Evolutionary conservation across 2,888 invertebrate species (phyloP).

Genomic region (Poecilobothrus nobilitatus): DNA sequence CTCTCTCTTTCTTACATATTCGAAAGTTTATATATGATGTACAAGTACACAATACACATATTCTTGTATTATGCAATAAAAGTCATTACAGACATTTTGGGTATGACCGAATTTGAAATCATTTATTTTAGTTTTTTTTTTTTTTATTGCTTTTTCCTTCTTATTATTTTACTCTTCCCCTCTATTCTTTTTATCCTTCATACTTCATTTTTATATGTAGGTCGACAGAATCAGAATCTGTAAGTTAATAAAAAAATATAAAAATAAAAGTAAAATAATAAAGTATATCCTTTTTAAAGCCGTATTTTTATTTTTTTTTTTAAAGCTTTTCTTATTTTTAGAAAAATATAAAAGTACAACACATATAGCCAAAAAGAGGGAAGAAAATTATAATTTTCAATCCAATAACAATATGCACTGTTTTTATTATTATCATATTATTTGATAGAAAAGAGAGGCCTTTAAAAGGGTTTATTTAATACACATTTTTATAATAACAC

Average conservation of each 20-base stretch:
- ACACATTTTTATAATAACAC: no score
- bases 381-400: not conserved
- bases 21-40: not conserved
- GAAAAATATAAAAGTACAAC: not conserved
- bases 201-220: not conserved
- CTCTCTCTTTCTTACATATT: not conserved
- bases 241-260: not conserved
- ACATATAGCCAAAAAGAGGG: not conserved
- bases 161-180: not conserved
- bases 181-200: not conserved
- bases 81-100: not conserved
- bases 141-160: not conserved
- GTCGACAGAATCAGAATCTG: not conserved
- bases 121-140: not conserved
- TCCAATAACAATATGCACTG: not conserved
- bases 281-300: not conserved
- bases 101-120: slow-evolving; percentile 1
- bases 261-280: not conserved
- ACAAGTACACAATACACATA: not conserved
- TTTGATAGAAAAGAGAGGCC: no score
- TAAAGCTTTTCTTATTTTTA: not conserved
- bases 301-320: not conserved
- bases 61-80: slow-evolving; percentile 6
- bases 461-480: no score
- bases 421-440: no score